These are phyloP conservation scores for Protaetia brevitarsis DNA, from an alignment of 1,140 invertebrate genomes.

Conservation along the genomic window DNA sequence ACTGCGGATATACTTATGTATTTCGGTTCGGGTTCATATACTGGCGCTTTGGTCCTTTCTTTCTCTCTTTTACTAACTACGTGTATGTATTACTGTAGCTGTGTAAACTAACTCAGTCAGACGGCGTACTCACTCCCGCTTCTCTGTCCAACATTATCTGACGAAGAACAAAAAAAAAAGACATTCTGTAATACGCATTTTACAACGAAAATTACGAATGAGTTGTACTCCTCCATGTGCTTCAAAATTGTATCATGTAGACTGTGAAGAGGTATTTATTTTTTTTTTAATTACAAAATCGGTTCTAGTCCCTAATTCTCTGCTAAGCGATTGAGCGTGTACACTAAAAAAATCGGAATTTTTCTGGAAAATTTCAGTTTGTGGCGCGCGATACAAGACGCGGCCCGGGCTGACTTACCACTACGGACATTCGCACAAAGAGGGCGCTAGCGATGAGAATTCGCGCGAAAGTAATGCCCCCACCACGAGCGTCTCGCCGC, in stretches of 20 bases:
- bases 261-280: neutral
- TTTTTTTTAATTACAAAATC: conserved; percentile 27
- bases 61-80: neutral
- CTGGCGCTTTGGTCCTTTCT: conserved; percentile 41
- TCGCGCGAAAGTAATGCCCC: conserved; percentile 49
- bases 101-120: conserved; percentile 10
- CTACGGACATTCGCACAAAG: conserved; percentile 93
- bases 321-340: conserved; percentile 36
- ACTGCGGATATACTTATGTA: neutral
- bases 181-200: neutral
- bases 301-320: conserved; percentile 43
- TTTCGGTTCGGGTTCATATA: conserved; percentile 46
- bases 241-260: neutral
- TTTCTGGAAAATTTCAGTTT: conserved; percentile 67
- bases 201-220: neutral
- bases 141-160: neutral
- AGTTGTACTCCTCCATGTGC: neutral
- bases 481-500: conserved; percentile 44
- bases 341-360: conserved; percentile 29
- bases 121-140: conserved; percentile 10
- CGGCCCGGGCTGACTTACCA: conserved; percentile 95
- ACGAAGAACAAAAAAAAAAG: neutral
- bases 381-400: conserved; percentile 96
- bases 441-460: conserved; percentile 53
- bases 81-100: conserved; percentile 6